Base-by-base conservation (phyloP, 1,140 invertebrate species). In the Leptestheria dahalacensis region DNA sequence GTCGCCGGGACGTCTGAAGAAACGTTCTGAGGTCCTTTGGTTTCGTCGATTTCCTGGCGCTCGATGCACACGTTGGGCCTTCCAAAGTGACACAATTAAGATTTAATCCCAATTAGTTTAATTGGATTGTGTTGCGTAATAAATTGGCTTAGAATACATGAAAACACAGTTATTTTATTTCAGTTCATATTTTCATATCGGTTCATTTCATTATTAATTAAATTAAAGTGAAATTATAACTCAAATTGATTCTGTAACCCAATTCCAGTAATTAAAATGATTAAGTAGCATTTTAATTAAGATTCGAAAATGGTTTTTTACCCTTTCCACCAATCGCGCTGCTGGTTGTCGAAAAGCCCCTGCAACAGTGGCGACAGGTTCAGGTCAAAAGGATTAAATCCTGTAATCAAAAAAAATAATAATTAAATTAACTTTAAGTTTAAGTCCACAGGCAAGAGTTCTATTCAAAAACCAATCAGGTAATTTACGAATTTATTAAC, bases 1-100 rank as follows among this genome's bases (percentile, higher is more conserved):
- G 21, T 54, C 49, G 52, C 29, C 18, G 52, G 18, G 21, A 26
- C 11, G 20, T 26, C 25, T 23, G 12, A 1, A 25, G 24, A 10
- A 10, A 12, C 18, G 11, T 54, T n/a, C 24, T 55, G 28, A 20
- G 26, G 28, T 12, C 20, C 1, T 18, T 55, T 55, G 21, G 20
- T 4, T 23, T 60, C 58, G 20, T 60, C 58, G 4, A 28, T 60
- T 12, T 60, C 58, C 9, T 24, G 21, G 10, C 58, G 48, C 33
- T 60, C 58, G 49, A 60, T 60, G 28, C 58, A 60, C 50, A 60
- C 26, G 28, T 60, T 60, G 12, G 47, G 48, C 33, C 58, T 59
- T 26, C 20, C n/a, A 56, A 41, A 41, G 15, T n/a, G n/a, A n/a
- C n/a, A n/a, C n/a, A n/a, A n/a, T n/a, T n/a, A n/a, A n/a, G n/a